Evolutionary conservation across 1,140 invertebrate genomes (phyloP).

Genomic region (Trachymyrmex septentrionalis): DNA sequence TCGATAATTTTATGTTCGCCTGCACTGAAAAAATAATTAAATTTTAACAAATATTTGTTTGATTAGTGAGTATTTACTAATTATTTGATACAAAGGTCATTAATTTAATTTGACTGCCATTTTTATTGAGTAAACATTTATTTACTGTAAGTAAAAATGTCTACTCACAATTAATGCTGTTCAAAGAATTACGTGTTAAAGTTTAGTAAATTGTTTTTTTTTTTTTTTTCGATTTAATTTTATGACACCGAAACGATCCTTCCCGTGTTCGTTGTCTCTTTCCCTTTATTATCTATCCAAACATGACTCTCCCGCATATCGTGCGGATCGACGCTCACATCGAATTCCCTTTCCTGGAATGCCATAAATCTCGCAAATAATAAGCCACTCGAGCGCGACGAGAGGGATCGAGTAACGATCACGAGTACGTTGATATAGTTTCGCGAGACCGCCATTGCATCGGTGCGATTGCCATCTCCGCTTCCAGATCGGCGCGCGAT

Average conservation of each 20-base stretch:
- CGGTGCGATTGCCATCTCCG: conserved; percentile 47
- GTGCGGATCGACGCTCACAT: neutral
- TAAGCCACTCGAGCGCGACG: conserved; percentile 51
- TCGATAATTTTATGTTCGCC: neutral
- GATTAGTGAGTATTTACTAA: no score
- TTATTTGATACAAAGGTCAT: no score
- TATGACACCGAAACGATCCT: neutral
- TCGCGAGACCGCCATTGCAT: conserved; percentile 35
- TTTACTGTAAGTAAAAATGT: no score
- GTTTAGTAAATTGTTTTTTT: no score
- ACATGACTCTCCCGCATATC: neutral
- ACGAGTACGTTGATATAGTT: conserved; percentile 31
- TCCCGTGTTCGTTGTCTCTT: neutral
- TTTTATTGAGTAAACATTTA: no score
- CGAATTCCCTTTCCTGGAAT: conserved; percentile 18
- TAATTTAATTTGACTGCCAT: no score
- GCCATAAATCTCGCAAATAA: conserved; percentile 60
- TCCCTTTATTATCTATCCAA: conserved; percentile 24
- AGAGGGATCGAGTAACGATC: conserved; percentile 52
- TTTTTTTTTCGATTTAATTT: neutral
- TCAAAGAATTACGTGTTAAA: no score
- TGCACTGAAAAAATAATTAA: no score
- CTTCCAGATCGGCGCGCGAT: conserved; percentile 48
- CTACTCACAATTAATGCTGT: no score
- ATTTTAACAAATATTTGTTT: no score